phyloP scores from a whole-genome alignment of 1,140 invertebrate species.

The Penaeus vannamei region DNA sequence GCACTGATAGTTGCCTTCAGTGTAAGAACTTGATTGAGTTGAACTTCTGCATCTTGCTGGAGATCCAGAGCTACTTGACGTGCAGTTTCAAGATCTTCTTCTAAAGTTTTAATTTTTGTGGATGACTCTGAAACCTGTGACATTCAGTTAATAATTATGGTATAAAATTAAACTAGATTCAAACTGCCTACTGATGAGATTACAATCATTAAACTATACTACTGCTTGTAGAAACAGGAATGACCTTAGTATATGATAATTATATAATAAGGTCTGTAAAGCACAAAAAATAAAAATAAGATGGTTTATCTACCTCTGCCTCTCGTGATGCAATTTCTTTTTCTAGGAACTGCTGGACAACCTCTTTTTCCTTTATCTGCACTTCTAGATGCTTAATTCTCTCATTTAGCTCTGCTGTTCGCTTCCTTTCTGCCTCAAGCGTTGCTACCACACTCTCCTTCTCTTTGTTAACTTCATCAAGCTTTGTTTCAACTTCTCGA shows the following conservation, averaged over 20 bases:
- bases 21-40: slow-evolving; percentile 58
- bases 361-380: slow-evolving; percentile 59
- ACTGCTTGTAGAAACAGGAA: too few species aligned
- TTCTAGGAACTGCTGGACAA: slow-evolving; percentile 64
- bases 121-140: slow-evolving; percentile 39
- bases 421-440: slow-evolving; percentile 36
- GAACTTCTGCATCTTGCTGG: slow-evolving; percentile 57
- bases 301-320: slow-evolving; percentile 55
- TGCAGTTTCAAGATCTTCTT: slow-evolving; percentile 50
- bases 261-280: too few species aligned
- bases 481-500: slow-evolving; percentile 30
- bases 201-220: not conserved
- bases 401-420: slow-evolving; percentile 12
- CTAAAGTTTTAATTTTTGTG: slow-evolving; percentile 23
- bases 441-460: not conserved
- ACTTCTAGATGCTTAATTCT: slow-evolving; percentile 42
- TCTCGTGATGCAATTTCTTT: slow-evolving; percentile 60
- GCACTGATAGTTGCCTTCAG: slow-evolving; percentile 60
- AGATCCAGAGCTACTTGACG: slow-evolving; percentile 56
- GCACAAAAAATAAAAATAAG: not conserved
- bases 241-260: too few species aligned
- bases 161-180: not conserved
- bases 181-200: not conserved
- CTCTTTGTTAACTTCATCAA: slow-evolving; percentile 41
- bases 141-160: not conserved